Conservation (phyloP, 2,113 vertebrate genomes). For the Serinus canaria region DNA sequence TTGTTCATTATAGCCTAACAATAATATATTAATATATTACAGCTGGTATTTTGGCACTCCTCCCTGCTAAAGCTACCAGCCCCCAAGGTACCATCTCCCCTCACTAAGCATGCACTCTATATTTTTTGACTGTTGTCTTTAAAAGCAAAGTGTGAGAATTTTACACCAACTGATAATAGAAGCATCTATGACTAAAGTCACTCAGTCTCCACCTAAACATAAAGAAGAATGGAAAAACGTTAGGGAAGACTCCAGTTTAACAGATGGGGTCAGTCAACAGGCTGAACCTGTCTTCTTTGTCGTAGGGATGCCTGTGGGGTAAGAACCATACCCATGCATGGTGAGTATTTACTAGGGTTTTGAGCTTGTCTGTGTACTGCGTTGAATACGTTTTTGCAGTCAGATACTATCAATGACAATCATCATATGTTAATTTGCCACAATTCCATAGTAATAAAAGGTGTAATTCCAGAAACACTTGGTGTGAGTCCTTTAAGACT, state of each 20-base stretch:
- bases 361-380: neutral
- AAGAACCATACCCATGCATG: neutral
- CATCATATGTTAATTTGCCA: neutral
- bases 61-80: too few relatives aligned
- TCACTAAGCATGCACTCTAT: neutral
- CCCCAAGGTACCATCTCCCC: neutral
- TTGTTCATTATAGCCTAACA: neutral
- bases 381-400: neutral
- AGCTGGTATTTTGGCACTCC: neutral
- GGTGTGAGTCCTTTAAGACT: neutral
- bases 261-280: neutral
- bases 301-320: accelerated
- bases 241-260: neutral
- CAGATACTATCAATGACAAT: neutral
- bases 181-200: neutral
- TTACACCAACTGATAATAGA: neutral
- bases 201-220: neutral
- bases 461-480: neutral
- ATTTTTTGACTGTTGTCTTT: neutral
- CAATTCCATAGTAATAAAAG: neutral
- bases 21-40: neutral
- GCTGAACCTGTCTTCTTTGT: neutral
- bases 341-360: neutral
- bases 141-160: neutral
- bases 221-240: neutral